A percentile compares a stretch with the other conserved stretches of the same genome.
Evolutionary conservation across 2,797 vertebrate species (phyloP).

Genomic region (Enteromius unitaeniatus): DNA sequence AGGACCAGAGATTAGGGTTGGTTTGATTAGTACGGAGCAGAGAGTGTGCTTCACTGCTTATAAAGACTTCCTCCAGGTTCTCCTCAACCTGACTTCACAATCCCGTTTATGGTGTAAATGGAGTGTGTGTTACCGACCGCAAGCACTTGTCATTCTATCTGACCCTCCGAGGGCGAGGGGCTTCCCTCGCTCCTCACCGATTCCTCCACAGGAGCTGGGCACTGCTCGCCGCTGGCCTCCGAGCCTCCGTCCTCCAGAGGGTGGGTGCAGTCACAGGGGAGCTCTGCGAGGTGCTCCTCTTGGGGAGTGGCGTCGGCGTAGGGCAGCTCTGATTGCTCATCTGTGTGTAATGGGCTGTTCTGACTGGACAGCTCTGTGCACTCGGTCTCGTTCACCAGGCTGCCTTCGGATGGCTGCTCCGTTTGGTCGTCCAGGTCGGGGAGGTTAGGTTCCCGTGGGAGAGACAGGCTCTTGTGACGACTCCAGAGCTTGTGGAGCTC

Average conservation of each 20-base stretch:
- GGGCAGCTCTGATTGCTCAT: slow-evolving; percentile 70
- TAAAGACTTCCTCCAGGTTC: slow-evolving; percentile 29
- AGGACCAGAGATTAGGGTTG: slow-evolving; percentile 58
- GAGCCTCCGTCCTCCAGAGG: slow-evolving; percentile 65
- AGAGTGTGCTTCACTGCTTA: slow-evolving; percentile 44
- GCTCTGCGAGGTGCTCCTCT: slow-evolving; percentile 76
- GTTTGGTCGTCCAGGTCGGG: slow-evolving; percentile 70
- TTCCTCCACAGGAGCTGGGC: slow-evolving; percentile 62
- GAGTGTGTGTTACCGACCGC: slow-evolving; percentile 43
- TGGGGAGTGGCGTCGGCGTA: slow-evolving; percentile 65
- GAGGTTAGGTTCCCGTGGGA: slow-evolving; percentile 85
- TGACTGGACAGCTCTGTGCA: slow-evolving; percentile 65
- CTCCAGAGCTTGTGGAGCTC: slow-evolving; percentile 95
- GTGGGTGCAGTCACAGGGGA: slow-evolving; percentile 75
- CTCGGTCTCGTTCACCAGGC: slow-evolving; percentile 60
- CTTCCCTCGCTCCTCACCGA: slow-evolving; percentile 66
- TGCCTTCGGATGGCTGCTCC: slow-evolving; percentile 74
- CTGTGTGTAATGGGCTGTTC: slow-evolving; percentile 69
- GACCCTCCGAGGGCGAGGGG: slow-evolving; percentile 77
- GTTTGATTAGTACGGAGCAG: slow-evolving; percentile 32
- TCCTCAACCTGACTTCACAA: slow-evolving; percentile 48
- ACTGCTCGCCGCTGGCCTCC: slow-evolving; percentile 60
- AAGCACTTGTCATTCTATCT: slow-evolving; percentile 74
- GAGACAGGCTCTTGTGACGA: slow-evolving; percentile 86
- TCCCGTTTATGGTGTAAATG: slow-evolving; percentile 50